Evolutionary conservation across 1,140 invertebrate genomes (phyloP), one percentile per base, ranked within the genome.

Genomic region (Oryzaephilus surinamensis): DNA sequence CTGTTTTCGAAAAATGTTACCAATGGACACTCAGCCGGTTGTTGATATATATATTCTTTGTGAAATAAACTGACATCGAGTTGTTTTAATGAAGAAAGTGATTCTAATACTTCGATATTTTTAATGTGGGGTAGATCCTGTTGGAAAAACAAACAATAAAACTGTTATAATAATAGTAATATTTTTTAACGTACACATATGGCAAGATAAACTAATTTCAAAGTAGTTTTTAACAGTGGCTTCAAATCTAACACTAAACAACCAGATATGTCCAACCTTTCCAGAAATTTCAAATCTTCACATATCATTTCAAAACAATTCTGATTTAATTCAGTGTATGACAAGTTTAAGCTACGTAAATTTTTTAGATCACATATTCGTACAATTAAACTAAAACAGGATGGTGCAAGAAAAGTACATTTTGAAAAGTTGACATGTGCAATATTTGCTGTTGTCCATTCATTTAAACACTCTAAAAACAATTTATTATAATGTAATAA

Each of bases 381-480:
- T 38, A 67, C 64, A 45, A 72, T 64, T 32, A 51, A 52, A 39
- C 46, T 50, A 52, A 58, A 70, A 61, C 66, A 63, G 38, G 65
- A 64, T 48, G 65, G 65, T 52, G 73, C 70, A 41, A 67, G 66
- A 55, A 81, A 81, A 33, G 72, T 73, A 53, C 77, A 78, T 53
- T 71, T 70, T 27, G 75, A 70, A 30, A 84, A 73, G 62, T 77
- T 81, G 17, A 84, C 61, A 10, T 68, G 67, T 29, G 71, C 63
- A 32, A 86, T 62, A 63, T 84, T 81, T 29, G 73, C 65, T 32
- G 79, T 51, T 26, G 77, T 81, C 79, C 80, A 84, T 46, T 82
- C 77, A 34, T 76, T 73, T 28, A 84, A 66, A 62, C 79, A 82
- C 37, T 71, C 72, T 53, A 41, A 34, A 57, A 58, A 24, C n/a